Conservation (phyloP, 2,888 invertebrate genomes). For the Drepana falcataria region DNA sequence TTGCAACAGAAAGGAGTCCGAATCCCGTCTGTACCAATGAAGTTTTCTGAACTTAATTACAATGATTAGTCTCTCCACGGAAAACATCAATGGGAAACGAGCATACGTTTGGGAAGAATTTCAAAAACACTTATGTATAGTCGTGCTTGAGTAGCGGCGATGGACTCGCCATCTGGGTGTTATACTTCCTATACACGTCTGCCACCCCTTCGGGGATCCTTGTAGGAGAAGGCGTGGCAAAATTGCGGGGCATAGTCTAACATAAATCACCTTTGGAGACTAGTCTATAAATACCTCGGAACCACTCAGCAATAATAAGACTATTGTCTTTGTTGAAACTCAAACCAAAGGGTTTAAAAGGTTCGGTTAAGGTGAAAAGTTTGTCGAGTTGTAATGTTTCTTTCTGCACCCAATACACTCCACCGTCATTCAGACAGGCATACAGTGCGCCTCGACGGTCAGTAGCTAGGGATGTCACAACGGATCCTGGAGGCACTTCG, state of each 20-base stretch:
- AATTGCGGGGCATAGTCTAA: background rate
- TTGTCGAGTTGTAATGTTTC: background rate
- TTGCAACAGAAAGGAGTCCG: no score
- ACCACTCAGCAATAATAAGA: background rate
- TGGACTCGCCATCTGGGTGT: no score
- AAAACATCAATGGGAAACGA: no score
- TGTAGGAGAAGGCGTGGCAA: no score
- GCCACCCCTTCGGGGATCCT: no score
- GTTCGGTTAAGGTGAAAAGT: background rate
- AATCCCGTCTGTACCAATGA: no score
- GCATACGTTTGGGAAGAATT: no score
- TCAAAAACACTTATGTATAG: no score
- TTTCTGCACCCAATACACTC: background rate
- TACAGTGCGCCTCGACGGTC: background rate
- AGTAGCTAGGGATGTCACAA: background rate
- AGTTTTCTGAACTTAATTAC: no score
- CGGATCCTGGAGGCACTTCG: background rate
- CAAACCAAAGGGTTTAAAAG: background rate
- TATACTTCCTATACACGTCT: no score
- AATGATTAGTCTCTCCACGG: no score
- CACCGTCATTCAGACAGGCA: background rate
- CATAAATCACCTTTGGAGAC: background rate
- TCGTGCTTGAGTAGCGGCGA: no score
- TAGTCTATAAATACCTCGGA: background rate
- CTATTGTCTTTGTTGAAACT: background rate